Conservation (phyloP, 1,140 invertebrate genomes). For the Cyrtorhinus lividipennis region DNA sequence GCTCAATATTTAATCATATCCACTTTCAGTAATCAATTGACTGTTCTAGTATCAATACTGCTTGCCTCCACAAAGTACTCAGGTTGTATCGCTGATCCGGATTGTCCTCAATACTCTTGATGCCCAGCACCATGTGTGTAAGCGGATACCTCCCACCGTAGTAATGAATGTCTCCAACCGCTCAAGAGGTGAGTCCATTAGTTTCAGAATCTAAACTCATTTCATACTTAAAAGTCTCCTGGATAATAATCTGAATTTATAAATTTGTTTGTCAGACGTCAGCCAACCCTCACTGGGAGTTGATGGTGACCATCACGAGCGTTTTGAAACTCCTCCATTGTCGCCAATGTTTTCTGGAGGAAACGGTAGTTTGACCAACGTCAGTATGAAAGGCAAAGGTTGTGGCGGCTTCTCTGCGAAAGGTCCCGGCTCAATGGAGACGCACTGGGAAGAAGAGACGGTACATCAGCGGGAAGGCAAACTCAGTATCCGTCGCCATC, state of each 20-base stretch:
- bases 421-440: slow-evolving; percentile 38
- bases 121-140: slow-evolving; percentile 75
- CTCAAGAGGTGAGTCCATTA: slow-evolving; percentile 59
- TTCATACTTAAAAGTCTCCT: too few relatives aligned
- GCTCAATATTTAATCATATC: neutral
- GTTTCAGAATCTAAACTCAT: too few relatives aligned
- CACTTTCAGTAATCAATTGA: neutral
- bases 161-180: slow-evolving; percentile 47
- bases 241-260: too few relatives aligned
- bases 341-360: slow-evolving; percentile 35
- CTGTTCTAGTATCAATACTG: slow-evolving; percentile 74
- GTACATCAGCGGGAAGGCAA: slow-evolving; percentile 30
- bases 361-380: slow-evolving; percentile 27
- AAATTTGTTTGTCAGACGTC: slow-evolving; percentile 46
- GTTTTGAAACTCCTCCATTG: slow-evolving; percentile 34
- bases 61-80: slow-evolving; percentile 58
- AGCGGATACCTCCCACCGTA: slow-evolving; percentile 59
- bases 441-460: slow-evolving; percentile 47
- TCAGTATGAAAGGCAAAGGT: slow-evolving; percentile 31
- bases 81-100: slow-evolving; percentile 66
- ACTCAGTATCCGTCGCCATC: slow-evolving; percentile 17
- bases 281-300: slow-evolving; percentile 57
- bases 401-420: slow-evolving; percentile 31
- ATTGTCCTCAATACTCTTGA: slow-evolving; percentile 91
- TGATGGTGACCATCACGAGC: slow-evolving; percentile 39